Base-by-base conservation (phyloP, 2,888 invertebrate species). In the Caenorhabditis afra region DNA sequence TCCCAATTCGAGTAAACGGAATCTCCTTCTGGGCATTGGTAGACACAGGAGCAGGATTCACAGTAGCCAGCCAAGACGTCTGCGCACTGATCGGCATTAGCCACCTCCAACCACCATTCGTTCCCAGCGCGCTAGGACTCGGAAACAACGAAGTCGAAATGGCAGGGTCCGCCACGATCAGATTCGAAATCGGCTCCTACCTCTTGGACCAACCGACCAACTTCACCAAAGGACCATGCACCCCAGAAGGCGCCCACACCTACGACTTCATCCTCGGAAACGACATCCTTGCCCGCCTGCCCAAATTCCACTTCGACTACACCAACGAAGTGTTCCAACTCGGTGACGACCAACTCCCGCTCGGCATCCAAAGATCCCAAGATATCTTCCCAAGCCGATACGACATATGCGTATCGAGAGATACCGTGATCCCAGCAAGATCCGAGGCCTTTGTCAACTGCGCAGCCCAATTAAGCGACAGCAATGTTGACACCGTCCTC, bases 1-100 rank as follows among this genome's bases (percentile, higher is more conserved):
- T 73, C 10, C 64, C 64, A 1, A 14, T 73, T n/a, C 20, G 20
- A 10, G 29, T 37, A 1, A 73, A 73, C 41, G 64, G 58, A 12
- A 41, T 73, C 14, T 39, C 18, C 3, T 35, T 14, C 11, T 44
- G 41, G 44, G 73, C 49, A 8, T 20, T 73, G 5, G 23, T 73
- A 0, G 73, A 73, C 22, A 73, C 73, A 1, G 73, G 73, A 5
- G 73, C 73, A 10, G 35, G 57, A 3, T 47, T 73, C 23, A 57
- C 57, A 0, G 47, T 65, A 2, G 35, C 65, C 11, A 29, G 47
- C 39, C 4, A 37, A 11, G 14, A 37, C 10, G 22, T 65, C 1
- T 52, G 64, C 14, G 4, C 64, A 0, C 29, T 64, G 0, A 22
- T 64, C 16, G 18, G 47, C 47, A 16, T 47, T 4, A 8, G 8